Conservation (phyloP, 1,140 invertebrate genomes). For the Cotesia typhae region DNA sequence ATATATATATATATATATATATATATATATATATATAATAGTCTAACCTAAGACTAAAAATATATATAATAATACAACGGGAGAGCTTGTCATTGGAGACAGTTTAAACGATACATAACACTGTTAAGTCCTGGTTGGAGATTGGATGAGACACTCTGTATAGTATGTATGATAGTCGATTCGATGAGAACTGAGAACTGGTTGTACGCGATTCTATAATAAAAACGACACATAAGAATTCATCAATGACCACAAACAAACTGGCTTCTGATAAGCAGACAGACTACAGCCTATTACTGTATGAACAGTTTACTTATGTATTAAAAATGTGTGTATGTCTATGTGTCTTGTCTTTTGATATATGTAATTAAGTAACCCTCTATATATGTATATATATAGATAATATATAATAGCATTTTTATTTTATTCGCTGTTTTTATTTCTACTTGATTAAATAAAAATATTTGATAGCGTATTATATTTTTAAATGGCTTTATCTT, state of each 20-base stretch:
- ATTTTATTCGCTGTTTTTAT: too few relatives aligned
- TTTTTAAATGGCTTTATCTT: not conserved
- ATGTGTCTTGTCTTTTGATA: too few relatives aligned
- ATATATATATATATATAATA: too few relatives aligned
- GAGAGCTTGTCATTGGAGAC: slow-evolving; percentile 8
- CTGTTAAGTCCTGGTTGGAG: too few relatives aligned
- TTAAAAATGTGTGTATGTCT: too few relatives aligned
- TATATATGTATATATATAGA: too few relatives aligned
- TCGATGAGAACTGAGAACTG: slow-evolving; percentile 40
- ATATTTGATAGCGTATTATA: not conserved
- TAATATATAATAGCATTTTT: too few relatives aligned
- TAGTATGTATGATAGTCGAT: slow-evolving; percentile 6
- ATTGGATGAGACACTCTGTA: not conserved
- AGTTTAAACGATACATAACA: too few relatives aligned
- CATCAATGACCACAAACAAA: slow-evolving; percentile 37
- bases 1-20: too few relatives aligned
- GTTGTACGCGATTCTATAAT: slow-evolving; percentile 41
- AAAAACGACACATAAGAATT: slow-evolving; percentile 39
- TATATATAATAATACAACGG: slow-evolving; percentile 20
- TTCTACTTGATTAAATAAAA: too few relatives aligned
- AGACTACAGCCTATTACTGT: slow-evolving; percentile 41
- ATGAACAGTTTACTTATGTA: slow-evolving; percentile 26
- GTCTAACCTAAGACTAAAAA: slow-evolving; percentile 23
- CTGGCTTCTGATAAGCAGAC: slow-evolving; percentile 42
- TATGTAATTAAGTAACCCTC: too few relatives aligned